A percentile compares a stretch with the other conserved stretches of the same genome.
These are phyloP conservation scores for Pangasius mekongensis DNA, from an alignment of 2,797 vertebrate species.

Conservation along the genomic window DNA sequence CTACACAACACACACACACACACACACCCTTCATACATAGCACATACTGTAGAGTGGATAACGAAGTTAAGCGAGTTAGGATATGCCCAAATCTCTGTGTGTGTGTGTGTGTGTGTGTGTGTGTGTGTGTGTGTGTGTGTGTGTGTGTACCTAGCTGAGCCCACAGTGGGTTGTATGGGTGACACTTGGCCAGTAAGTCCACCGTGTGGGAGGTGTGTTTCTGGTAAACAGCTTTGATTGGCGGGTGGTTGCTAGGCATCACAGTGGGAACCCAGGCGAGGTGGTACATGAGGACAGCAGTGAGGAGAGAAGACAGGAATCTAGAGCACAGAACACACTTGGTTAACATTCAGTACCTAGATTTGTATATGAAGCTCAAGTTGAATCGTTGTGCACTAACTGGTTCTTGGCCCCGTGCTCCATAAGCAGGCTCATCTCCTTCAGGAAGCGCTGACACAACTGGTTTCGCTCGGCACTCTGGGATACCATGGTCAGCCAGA, in stretches of 20 bases:
- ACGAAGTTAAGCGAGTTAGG: neutral
- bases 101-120: neutral
- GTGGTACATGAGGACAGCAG: slow-evolving; percentile 85
- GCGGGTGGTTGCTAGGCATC: slow-evolving; percentile 84
- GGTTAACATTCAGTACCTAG: neutral
- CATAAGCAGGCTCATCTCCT: slow-evolving; percentile 80
- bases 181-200: slow-evolving; percentile 82
- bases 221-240: slow-evolving; percentile 79
- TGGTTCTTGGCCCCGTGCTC: slow-evolving; percentile 86
- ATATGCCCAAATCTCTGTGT: neutral
- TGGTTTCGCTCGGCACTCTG: slow-evolving; percentile 78
- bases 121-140: slow-evolving; percentile 6
- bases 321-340: slow-evolving; percentile 58
- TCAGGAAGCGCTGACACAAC: slow-evolving; percentile 83
- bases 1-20: slow-evolving; percentile 59
- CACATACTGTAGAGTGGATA: neutral
- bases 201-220: slow-evolving; percentile 82
- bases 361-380: neutral
- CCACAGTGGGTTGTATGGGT: slow-evolving; percentile 87
- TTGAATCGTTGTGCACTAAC: slow-evolving; percentile 67
- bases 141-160: slow-evolving; percentile 81
- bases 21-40: neutral
- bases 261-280: slow-evolving; percentile 88
- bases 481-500: slow-evolving; percentile 88
- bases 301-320: slow-evolving; percentile 84